Percentiles rank a stretch among this genome's conserved stretches.
Evolutionary conservation across 2,797 vertebrate genomes (phyloP).

Genomic region (Myripristis murdjan): DNA sequence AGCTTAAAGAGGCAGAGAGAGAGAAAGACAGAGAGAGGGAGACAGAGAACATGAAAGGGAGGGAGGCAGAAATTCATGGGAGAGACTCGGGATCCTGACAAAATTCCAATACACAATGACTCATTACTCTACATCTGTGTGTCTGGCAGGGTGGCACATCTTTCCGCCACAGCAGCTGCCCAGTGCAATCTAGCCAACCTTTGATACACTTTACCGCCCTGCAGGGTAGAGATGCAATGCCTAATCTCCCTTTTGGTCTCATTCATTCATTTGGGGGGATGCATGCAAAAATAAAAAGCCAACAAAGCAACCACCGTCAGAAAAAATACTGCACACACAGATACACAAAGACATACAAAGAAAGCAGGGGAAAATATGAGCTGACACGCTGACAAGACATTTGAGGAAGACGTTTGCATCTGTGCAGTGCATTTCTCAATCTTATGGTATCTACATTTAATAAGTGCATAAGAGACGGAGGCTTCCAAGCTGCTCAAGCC

Average conservation of each 20-base stretch:
- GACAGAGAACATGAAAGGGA: background rate
- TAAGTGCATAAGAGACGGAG: background rate
- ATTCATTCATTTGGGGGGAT: no score
- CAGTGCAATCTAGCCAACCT: conserved; percentile 60
- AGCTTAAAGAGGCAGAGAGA: conserved; percentile 7
- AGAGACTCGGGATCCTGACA: conserved; percentile 56
- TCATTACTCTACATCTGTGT: conserved; percentile 77
- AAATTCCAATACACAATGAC: conserved; percentile 66
- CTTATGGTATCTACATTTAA: background rate
- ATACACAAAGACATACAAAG: no score
- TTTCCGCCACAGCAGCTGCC: conserved; percentile 71
- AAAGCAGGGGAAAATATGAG: no score
- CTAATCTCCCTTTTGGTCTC: conserved; percentile 58
- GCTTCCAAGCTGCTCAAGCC: background rate
- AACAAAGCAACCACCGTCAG: no score
- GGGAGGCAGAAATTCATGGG: conserved; percentile 3
- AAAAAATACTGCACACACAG: no score
- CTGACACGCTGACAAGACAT: conserved; percentile 33
- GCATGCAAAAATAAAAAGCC: no score
- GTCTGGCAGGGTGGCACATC: conserved; percentile 64
- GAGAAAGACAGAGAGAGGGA: background rate
- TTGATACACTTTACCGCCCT: conserved; percentile 60
- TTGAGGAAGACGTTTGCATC: conserved; percentile 44
- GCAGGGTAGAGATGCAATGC: conserved; percentile 55
- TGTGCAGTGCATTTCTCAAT: conserved; percentile 44